Base-by-base conservation (phyloP, 2,888 invertebrate genomes). In the Pteria penguin region DNA sequence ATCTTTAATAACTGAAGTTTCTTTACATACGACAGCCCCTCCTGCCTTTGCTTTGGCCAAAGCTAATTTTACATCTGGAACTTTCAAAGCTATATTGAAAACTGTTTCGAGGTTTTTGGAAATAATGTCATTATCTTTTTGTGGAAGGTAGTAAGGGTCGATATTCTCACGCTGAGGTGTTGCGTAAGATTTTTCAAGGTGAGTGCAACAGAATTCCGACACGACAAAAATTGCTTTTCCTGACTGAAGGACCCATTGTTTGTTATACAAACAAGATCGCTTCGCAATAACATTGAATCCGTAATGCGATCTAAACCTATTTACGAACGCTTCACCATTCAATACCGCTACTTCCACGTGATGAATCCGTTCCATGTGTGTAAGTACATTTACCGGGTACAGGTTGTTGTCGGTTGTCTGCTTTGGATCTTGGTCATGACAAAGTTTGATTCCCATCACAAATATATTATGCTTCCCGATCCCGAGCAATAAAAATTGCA, bases 71-170 rank as follows among this genome's bases (percentile, higher is more conserved):
- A 92, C 80, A 83, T 92, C 84, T 70, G 85, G 87, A 2, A 93
- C 92, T 76, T 87, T 84, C 22, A 93, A 80, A n/a, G 92, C 92
- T 2, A 92, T 87, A 80, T 93, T 92, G 76, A 91, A 92, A 0
- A 92, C 93, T 22, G 92, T 89, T 80, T 93, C 91, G 4, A 75
- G 57, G 2, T 62, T 62, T n/a, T 52, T 22, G 3, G 52, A 32
- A 22, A 24, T 29, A 32, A 52, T 26, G 5, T 71, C 72, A 66
- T 55, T 52, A 11, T 33, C 33, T 22, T 58, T 36, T 27, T 67
- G 76, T 27, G 67, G 76, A 2, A 78, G 75, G 32, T 71, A 65
- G 63, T 81, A 82, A 18, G 63, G 72, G 68, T 83, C 84, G 26
- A 29, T n/a, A 2, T 22, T 60, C 27, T 32, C 45, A 45, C 31